Evolutionary conservation across 2,888 invertebrate genomes (phyloP).

Genomic region (Tineola bisselliella): DNA sequence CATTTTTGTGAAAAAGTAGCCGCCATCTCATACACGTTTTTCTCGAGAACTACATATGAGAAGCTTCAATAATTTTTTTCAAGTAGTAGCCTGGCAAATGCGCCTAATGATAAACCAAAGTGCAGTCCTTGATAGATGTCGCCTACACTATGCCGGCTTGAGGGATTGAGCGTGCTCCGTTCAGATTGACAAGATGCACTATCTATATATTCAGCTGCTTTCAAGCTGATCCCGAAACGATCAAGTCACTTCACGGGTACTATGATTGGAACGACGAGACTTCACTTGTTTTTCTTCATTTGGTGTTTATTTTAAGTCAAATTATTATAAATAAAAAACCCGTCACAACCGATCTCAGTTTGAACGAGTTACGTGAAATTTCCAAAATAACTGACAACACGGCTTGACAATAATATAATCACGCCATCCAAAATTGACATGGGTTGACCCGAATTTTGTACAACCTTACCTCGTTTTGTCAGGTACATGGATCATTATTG

Average conservation of each 20-base stretch:
- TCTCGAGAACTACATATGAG: not conserved
- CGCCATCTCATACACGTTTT: not conserved
- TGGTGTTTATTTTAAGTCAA: not conserved
- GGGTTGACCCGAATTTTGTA: slow-evolving; percentile 9
- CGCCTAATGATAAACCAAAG: no score
- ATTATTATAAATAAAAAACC: not conserved
- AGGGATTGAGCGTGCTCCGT: no score
- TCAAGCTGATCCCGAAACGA: no score
- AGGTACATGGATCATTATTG: not conserved
- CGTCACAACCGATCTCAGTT: not conserved
- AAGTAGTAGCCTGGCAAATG: no score
- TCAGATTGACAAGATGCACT: no score
- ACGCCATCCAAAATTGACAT: not conserved
- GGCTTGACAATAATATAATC: slow-evolving; percentile 4
- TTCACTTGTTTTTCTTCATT: no score
- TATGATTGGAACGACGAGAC: no score
- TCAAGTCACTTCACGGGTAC: no score
- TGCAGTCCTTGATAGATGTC: not conserved
- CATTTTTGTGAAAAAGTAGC: not conserved
- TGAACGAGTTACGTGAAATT: not conserved
- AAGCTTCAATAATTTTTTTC: not conserved
- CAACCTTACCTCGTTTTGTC: not conserved
- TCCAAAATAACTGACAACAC: slow-evolving; percentile 1
- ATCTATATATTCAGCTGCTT: no score
- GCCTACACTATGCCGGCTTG: not conserved